Percentiles rank a stretch among this genome's conserved stretches.
Conservation (phyloP, 2,797 vertebrate species). For the Aulostomus chinensis region DNA sequence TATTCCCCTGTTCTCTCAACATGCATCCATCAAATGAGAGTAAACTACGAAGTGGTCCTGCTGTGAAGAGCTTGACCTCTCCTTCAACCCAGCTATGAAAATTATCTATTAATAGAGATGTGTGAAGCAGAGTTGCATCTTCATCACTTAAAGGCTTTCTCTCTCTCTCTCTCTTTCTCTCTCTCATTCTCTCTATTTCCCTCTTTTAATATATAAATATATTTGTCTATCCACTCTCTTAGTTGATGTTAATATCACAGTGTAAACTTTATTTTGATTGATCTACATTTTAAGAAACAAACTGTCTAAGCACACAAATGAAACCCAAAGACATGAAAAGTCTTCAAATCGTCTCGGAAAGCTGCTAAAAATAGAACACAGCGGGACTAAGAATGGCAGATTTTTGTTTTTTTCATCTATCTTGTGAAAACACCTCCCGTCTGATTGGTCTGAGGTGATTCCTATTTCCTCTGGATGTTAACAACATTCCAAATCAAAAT, state of each 20-base stretch:
- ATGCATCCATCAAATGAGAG: constrained; percentile 26
- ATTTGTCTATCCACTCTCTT: no score
- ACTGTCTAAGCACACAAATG: no score
- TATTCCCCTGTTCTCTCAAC: neutral
- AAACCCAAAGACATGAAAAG: neutral
- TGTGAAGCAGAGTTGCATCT: constrained; percentile 23
- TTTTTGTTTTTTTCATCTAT: constrained; percentile 10
- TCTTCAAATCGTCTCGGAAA: constrained; percentile 3
- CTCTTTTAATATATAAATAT: no score
- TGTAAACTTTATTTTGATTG: no score
- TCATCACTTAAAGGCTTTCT: constrained; percentile 12
- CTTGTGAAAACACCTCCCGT: constrained; percentile 1
- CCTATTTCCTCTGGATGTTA: constrained; percentile 19
- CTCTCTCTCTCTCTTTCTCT: no score
- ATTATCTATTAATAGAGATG: constrained; percentile 34
- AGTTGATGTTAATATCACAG: no score
- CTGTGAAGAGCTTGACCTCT: constrained; percentile 32
- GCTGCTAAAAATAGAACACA: constrained; percentile 17
- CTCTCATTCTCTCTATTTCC: no score
- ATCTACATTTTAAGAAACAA: no score
- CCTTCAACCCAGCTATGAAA: constrained; percentile 36
- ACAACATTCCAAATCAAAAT: constrained; percentile 16
- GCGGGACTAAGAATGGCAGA: neutral
- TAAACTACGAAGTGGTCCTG: constrained; percentile 18
- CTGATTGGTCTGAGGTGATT: constrained; percentile 19